Evolutionary conservation across 2,888 invertebrate genomes (phyloP).

Genomic region (Calephelis perditalis): DNA sequence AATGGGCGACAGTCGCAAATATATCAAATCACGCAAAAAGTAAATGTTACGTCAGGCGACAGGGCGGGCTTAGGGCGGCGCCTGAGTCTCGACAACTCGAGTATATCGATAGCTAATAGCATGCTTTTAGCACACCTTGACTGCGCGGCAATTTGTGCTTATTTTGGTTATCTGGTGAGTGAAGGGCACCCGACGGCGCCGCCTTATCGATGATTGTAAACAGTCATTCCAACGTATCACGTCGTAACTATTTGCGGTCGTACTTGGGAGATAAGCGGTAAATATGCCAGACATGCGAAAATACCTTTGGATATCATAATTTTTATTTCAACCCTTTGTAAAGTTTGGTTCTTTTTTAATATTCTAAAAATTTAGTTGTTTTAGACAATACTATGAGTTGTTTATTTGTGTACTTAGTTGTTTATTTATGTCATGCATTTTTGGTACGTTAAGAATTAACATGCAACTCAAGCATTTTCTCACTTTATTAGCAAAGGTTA

Average conservation of each 20-base stretch:
- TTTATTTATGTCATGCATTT: too few relatives aligned
- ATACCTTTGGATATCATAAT: slow-evolving; percentile 10
- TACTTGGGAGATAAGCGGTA: slow-evolving; percentile 58
- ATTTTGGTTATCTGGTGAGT: slow-evolving; percentile 51
- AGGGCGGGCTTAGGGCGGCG: slow-evolving; percentile 71
- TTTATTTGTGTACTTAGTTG: too few relatives aligned
- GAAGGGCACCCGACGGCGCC: slow-evolving; percentile 67
- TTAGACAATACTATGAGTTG: too few relatives aligned
- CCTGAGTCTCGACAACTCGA: slow-evolving; percentile 45
- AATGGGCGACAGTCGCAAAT: slow-evolving; percentile 74
- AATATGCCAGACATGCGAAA: slow-evolving; percentile 28
- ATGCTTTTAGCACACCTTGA: slow-evolving; percentile 66
- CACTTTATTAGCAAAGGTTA: too few relatives aligned
- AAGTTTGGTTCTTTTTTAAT: too few relatives aligned
- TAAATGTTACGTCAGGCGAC: slow-evolving; percentile 72
- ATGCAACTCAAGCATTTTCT: too few relatives aligned
- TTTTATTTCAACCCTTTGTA: too few relatives aligned
- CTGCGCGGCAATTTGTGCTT: slow-evolving; percentile 47
- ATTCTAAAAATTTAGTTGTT: too few relatives aligned
- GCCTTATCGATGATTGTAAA: slow-evolving; percentile 67
- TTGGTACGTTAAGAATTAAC: too few relatives aligned
- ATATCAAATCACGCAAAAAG: slow-evolving; percentile 68
- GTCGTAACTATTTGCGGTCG: slow-evolving; percentile 58
- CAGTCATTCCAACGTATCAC: slow-evolving; percentile 63
- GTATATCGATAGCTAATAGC: slow-evolving; percentile 54